phyloP scores from a whole-genome alignment of 2,113 vertebrate genomes.

The Cranoglanis bouderius region DNA sequence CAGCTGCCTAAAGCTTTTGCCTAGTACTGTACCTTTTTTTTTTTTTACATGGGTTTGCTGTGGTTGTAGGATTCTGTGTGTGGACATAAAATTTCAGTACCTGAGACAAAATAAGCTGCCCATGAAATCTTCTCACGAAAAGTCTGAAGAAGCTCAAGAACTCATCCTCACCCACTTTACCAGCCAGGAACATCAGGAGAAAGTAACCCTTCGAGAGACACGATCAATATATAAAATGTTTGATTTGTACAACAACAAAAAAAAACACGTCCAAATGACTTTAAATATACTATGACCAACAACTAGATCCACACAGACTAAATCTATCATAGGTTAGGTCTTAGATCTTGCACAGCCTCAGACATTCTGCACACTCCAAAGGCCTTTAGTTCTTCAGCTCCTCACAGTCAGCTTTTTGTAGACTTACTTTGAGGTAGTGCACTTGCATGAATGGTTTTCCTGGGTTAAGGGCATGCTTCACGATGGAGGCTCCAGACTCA shows the following conservation, averaged over 20 bases:
- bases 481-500: conserved; percentile 83
- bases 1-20: too few relatives aligned
- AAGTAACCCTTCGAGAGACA: conserved; percentile 85
- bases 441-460: conserved; percentile 95
- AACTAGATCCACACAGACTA: not conserved
- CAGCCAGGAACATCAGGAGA: conserved; percentile 83
- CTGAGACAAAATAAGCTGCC: conserved; percentile 92
- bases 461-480: conserved; percentile 92
- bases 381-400: not conserved
- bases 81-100: conserved; percentile 65
- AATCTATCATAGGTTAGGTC: not conserved
- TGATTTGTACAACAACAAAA: not conserved
- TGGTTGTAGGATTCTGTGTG: not conserved
- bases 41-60: not conserved
- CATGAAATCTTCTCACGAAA: conserved; percentile 87
- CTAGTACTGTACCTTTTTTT: not conserved
- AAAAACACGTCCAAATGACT: conserved; percentile 6
- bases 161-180: conserved; percentile 75
- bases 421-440: conserved; percentile 93
- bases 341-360: not conserved
- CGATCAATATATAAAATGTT: not conserved
- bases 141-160: conserved; percentile 83
- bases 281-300: not conserved
- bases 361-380: not conserved
- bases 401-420: not conserved